These are phyloP conservation scores for Acanthosepion esculentum DNA, from an alignment of 2,888 invertebrate genomes.

Conservation along the genomic window DNA sequence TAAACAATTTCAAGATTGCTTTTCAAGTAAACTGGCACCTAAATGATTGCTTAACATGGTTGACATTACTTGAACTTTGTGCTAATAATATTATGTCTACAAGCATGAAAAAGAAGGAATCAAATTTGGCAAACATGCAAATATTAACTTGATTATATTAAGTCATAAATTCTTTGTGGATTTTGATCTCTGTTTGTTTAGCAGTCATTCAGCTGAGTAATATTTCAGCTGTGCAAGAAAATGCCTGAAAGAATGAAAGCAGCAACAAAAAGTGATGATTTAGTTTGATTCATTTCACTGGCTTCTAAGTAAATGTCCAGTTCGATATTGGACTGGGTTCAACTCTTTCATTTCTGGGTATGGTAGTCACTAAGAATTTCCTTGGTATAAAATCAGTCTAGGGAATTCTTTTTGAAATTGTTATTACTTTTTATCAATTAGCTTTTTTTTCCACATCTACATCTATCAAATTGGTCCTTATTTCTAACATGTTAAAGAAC, in stretches of 20 bases:
- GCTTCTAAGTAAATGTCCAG: background rate
- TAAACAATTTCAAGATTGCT: background rate
- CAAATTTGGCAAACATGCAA: background rate
- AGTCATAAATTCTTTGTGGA: background rate
- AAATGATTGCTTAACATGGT: background rate
- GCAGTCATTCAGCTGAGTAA: background rate
- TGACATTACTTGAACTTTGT: background rate
- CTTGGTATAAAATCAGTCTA: background rate
- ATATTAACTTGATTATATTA: background rate
- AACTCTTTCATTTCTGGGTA: background rate
- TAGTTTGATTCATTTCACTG: background rate
- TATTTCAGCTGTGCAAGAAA: background rate
- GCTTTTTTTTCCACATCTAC: no score
- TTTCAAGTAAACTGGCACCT: background rate
- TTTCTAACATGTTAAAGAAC: no score
- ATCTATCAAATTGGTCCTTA: no score
- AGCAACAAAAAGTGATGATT: background rate
- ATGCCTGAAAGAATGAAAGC: background rate
- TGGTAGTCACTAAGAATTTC: background rate
- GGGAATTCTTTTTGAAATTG: background rate
- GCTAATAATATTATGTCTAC: background rate
- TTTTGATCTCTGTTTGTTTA: background rate
- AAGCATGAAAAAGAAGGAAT: no score
- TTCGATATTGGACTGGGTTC: background rate
- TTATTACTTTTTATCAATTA: background rate